Evolutionary conservation across 2,113 vertebrate genomes (phyloP).

Genomic region (Callospermophilus lateralis): DNA sequence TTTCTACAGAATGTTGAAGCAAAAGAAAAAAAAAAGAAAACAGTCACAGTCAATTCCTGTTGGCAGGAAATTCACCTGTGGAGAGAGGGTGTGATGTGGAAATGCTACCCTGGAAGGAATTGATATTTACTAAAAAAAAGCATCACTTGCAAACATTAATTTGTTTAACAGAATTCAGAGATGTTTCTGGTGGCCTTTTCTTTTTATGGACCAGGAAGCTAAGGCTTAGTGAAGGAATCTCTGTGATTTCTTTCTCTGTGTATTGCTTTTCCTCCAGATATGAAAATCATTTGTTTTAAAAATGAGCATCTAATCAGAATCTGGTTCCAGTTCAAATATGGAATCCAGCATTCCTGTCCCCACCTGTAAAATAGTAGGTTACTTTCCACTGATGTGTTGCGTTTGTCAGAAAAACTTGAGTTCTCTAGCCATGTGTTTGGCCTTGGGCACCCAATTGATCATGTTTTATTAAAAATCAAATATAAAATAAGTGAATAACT

Average conservation of each 20-base stretch:
- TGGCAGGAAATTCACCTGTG: neutral
- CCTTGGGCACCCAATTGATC: neutral
- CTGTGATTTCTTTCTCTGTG: neutral
- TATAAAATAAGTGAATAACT: neutral
- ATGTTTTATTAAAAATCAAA: neutral
- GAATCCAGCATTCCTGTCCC: neutral
- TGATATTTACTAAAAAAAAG: neutral
- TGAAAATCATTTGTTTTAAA: neutral
- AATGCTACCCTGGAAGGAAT: neutral
- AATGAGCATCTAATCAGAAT: neutral
- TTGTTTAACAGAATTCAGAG: neutral
- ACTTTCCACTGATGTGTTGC: neutral
- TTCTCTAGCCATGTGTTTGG: neutral
- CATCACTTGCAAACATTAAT: neutral
- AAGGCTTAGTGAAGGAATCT: neutral
- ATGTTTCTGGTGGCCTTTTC: neutral
- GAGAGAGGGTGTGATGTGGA: neutral
- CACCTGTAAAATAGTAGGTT: neutral
- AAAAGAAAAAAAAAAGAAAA: neutral
- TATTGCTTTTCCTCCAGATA: neutral
- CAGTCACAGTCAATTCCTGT: fast-evolving
- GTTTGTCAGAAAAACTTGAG: neutral
- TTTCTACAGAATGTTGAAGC: neutral
- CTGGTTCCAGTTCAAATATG: fast-evolving
- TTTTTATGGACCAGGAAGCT: neutral